Base-by-base conservation (phyloP, 1,140 invertebrate species). In the Metaphire vulgaris region DNA sequence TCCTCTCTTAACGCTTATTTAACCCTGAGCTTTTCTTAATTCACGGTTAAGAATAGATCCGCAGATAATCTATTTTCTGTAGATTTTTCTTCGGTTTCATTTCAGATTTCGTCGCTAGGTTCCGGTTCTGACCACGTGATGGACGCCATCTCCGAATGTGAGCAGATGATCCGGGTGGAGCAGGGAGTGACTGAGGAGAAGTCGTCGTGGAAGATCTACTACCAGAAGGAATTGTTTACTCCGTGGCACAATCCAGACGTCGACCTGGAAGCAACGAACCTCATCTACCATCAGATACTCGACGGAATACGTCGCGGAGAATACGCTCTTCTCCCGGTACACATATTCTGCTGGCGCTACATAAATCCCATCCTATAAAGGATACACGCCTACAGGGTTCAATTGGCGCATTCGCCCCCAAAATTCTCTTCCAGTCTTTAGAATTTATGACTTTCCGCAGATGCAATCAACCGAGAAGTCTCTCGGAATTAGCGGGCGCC, bases 61-160 rank as follows among this genome's bases (percentile, higher is more conserved):
- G n/a, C n/a, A n/a, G n/a, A n/a, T n/a, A n/a, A n/a, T n/a, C n/a
- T n/a, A n/a, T n/a, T 56, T 56, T 56, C 21, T 21, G 21, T 12
- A 21, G 41, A 12, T 21, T 21, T 2, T 70, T 30, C 29, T n/a
- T 70, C 32, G 16, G 29, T 70, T 70, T 72, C 30, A 29, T 66
- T 66, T 21, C 74, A 85, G 84, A 82, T 85, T 70, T 84, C 84
- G 0, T 85, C 83, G 71, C 79, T 85, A 14, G 84, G 84, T 30
- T 80, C 83, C 78, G 82, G 83, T n/a, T 68, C 81, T 2, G 82
- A 85, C 69, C 75, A 84, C 32, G 79, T 85, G 12, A 82, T 85
- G 82, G 83, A 85, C 75, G 83, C 84, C 14, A 81, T 85, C 0
- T 80, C 82, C 0, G 84, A 85, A 79, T 84, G 84, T 79, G 84